Base-by-base conservation (phyloP, 2,888 invertebrate species). In the Lasioglossum lativentre region DNA sequence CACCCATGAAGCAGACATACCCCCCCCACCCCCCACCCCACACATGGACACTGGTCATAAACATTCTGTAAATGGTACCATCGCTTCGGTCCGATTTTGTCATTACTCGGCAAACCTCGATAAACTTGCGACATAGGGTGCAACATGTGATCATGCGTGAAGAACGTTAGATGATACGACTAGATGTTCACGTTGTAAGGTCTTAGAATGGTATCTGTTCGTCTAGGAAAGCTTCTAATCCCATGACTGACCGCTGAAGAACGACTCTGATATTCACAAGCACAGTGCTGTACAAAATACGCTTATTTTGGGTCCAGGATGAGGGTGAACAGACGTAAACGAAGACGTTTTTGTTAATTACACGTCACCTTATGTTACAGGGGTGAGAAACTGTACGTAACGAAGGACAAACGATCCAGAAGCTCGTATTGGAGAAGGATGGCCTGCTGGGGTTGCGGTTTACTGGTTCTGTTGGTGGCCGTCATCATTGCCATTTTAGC, bases 301-400 rank as follows among this genome's bases (percentile, higher is more conserved):
- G 94, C 94, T 94, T 94, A 56, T 90, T 71, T 78, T 88, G 16
- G 90, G 86, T 88, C 85, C 81, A 84, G 88, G 85, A 91, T 85
- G 56, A 77, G 90, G 86, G 84, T 83, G 80, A 84, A 52, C 16
- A 45, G 70, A 76, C 4, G 27, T 6, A 3, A 10, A 27, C 59
- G 27, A 14, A 12, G 52, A 59, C 8, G 56, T n/a, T 68, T 8
- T 14, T 38, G 70, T 78, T 90, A 80, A 87, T 38, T 34, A 27
- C 6, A 4, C 8, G 89, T 86, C 66, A 80, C 71, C 59, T 86
- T 93, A 87, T 93, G 94, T 97, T 96, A 78, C 96, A 97, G 98
- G 95, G 97, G 98, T 80, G 98, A 98, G 95, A 98, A 98, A 94
- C 95, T 98, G 80, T 98, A 97, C 94, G 97, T 98, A 84, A 98